A percentile compares a stretch with the other conserved stretches of the same genome.
phyloP scores from a whole-genome alignment of 2,888 invertebrate species.

The Papilio protenor region DNA sequence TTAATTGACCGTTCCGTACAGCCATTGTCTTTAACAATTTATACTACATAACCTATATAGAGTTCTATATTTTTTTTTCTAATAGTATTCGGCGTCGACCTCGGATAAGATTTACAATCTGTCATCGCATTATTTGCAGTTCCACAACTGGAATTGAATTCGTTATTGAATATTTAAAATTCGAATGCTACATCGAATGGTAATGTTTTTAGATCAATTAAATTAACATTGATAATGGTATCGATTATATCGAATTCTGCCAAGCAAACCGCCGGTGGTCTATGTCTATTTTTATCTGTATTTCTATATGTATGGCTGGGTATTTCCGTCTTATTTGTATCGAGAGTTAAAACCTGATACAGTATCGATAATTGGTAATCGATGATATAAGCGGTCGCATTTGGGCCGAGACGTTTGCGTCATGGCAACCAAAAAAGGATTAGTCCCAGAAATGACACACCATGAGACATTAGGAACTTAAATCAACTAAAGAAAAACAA shows the following conservation, averaged over 20 bases:
- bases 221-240: conserved; percentile 1
- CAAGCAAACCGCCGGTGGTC: not conserved
- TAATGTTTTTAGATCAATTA: conserved; percentile 12
- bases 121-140: conserved; percentile 61
- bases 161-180: conserved; percentile 66
- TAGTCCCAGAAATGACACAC: too few species aligned
- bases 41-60: conserved; percentile 57
- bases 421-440: too few species aligned
- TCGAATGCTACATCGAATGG: conserved; percentile 59
- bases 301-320: not conserved
- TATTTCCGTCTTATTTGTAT: conserved; percentile 8
- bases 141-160: conserved; percentile 68
- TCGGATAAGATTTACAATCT: conserved; percentile 68
- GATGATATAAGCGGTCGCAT: too few species aligned
- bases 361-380: too few species aligned
- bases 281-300: not conserved
- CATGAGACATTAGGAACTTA: too few species aligned
- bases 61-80: conserved; percentile 50
- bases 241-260: not conserved
- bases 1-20: conserved; percentile 62
- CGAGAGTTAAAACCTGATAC: too few species aligned
- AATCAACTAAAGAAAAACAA: too few species aligned
- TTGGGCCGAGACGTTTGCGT: too few species aligned
- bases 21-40: conserved; percentile 71
- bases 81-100: conserved; percentile 56